Base-by-base conservation (phyloP, 2,113 vertebrate species). In the Cephalopterus ornatus region DNA sequence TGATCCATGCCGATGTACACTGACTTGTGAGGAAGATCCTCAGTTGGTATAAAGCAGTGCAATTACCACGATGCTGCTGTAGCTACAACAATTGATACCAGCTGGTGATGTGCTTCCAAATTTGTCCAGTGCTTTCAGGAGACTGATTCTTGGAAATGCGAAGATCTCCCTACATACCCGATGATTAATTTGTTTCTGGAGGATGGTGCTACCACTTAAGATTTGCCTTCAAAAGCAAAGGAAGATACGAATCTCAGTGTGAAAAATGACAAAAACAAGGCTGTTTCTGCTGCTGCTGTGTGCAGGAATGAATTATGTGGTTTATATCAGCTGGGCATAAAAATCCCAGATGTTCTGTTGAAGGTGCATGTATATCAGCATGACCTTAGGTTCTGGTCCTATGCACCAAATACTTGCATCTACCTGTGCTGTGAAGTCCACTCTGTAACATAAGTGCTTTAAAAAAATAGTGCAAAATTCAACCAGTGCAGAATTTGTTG, bases 1-100 rank as follows among this genome's bases (percentile, higher is more conserved):
- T 1, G 6, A 68, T 74, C 50, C 47, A 3, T 10, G 32, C 1
- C 50, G 49, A 28, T 0, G 1, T 11, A 12, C 21, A 6, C 13
- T 55, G 12, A 72, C 46, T 15, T 11, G 35, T 17, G 12, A 82
- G 44, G 47, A 71, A 72, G 52, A 22, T 32, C 19, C 24, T 63
- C 39, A 65, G 42, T 8, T 23, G 33, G 14, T 16, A 6, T 5
- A 55, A 35, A 55, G 23, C 16, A 42, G 13, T 4, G 11, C 30
- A 49, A 14, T 50, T 23, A 9, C 27, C 19, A 42, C 6, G 37
- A 8, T 90, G 82, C 42, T 71, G 22, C 46, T 58, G 42, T 8
- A 81, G 66, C 55, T 68, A 12, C 2, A 4, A 23, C 41, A 16
- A 1, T 17, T 39, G 44, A 6, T 14, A 20, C 13, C 21, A 55